phyloP scores from a whole-genome alignment of 2,888 invertebrate genomes.

The Abscondita cerata region DNA sequence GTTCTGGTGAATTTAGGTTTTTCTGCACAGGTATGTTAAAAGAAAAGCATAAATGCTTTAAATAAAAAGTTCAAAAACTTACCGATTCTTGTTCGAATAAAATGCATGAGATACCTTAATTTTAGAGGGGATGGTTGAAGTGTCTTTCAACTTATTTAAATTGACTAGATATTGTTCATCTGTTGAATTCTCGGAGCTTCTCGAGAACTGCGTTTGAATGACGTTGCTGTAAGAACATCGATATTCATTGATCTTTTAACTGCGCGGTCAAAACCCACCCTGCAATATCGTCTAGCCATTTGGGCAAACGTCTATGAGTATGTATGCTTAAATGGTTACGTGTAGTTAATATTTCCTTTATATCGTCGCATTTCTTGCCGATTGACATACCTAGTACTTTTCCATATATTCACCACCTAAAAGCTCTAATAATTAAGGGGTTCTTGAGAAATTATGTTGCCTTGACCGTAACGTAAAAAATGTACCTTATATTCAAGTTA shows the following conservation, averaged over 20 bases:
- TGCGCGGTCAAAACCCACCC: constrained; percentile 47
- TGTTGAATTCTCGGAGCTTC: not conserved
- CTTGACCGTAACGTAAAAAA: not conserved
- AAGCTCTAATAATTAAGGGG: not conserved
- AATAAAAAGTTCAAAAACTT: too few relatives aligned
- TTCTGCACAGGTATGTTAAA: too few relatives aligned
- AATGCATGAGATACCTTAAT: not conserved
- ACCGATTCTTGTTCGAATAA: constrained; percentile 15
- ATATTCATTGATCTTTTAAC: constrained; percentile 13
- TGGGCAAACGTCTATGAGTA: constrained; percentile 45
- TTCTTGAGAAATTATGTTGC: not conserved
- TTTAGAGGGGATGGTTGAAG: constrained; percentile 21
- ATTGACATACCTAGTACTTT: too few relatives aligned
- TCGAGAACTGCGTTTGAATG: not conserved
- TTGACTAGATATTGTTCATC: constrained; percentile 15
- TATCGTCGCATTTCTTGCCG: constrained; percentile 20
- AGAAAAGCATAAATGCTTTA: too few relatives aligned
- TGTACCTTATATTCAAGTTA: too few relatives aligned
- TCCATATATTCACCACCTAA: not conserved
- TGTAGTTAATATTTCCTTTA: constrained; percentile 16
- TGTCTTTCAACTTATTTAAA: constrained; percentile 13
- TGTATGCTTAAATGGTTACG: constrained; percentile 17
- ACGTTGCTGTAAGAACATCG: constrained; percentile 11
- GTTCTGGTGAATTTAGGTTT: constrained; percentile 48
- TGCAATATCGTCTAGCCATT: constrained; percentile 57